phyloP scores from a whole-genome alignment of 2,888 invertebrate species.

The Drosophila vallismaia region DNA sequence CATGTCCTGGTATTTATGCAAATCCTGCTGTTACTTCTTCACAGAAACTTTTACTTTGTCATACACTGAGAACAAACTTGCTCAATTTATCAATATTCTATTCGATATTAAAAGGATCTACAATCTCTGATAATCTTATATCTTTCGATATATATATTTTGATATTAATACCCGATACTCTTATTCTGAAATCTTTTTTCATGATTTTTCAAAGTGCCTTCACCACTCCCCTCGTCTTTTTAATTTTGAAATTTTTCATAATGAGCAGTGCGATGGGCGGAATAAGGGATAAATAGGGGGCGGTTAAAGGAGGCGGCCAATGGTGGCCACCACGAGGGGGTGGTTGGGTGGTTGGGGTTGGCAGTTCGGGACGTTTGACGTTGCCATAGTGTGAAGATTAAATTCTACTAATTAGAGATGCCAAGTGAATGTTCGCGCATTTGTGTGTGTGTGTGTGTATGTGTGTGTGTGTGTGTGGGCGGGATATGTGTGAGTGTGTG shows the following conservation, averaged over 20 bases:
- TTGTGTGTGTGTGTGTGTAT: slow-evolving; percentile 21
- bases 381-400: slow-evolving; percentile 80
- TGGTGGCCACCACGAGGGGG: not conserved
- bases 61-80: slow-evolving; percentile 6
- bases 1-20: slow-evolving; percentile 76
- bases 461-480: not conserved
- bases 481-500: not conserved
- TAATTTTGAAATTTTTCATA: slow-evolving; percentile 80
- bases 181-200: too few species aligned
- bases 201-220: not conserved
- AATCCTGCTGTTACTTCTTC: slow-evolving; percentile 72
- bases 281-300: slow-evolving; percentile 19
- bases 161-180: too few species aligned
- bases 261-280: slow-evolving; percentile 61
- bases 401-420: slow-evolving; percentile 79
- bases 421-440: slow-evolving; percentile 78
- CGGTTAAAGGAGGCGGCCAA: slow-evolving; percentile 6
- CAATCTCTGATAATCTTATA: too few species aligned
- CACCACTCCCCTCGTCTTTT: slow-evolving; percentile 58
- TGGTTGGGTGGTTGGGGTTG: not conserved
- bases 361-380: slow-evolving; percentile 57
- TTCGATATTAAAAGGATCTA: too few species aligned
- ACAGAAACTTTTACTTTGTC: slow-evolving; percentile 67
- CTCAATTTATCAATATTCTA: not conserved
- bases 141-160: too few species aligned